Conservation (phyloP, 2,797 vertebrate genomes). For the Pipistrellus pipistrellus region DNA sequence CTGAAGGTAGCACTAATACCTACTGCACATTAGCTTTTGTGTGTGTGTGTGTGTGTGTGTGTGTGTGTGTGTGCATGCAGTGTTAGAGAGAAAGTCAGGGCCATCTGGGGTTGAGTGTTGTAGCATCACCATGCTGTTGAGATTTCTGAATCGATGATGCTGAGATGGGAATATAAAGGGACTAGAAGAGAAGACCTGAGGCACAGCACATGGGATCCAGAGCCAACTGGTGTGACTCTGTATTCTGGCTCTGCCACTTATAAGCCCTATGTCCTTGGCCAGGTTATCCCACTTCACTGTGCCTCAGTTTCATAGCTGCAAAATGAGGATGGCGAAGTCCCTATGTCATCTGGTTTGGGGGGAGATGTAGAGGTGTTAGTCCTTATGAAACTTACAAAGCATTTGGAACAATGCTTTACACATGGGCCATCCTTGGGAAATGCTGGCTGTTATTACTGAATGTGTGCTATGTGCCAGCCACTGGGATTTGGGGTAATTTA, state of each 20-base stretch:
- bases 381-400: neutral
- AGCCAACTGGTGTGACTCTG: neutral
- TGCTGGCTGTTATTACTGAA: neutral
- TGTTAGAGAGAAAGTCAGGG: neutral
- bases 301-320: neutral
- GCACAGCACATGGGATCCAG: neutral
- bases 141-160: neutral
- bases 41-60: neutral
- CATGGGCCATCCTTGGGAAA: neutral
- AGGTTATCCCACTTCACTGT: neutral
- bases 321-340: neutral
- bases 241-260: neutral
- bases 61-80: neutral
- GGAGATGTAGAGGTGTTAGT: neutral
- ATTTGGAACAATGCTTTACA: neutral
- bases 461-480: neutral
- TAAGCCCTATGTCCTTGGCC: neutral
- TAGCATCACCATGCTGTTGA: neutral
- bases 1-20: neutral
- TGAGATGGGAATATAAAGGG: neutral
- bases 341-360: neutral
- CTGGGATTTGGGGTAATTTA: neutral
- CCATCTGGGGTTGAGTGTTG: neutral
- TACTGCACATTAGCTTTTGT: neutral
- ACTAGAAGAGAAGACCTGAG: neutral